These are phyloP conservation scores for Perizoma flavofasciatum DNA, from an alignment of 2,888 invertebrate genomes.

Conservation along the genomic window DNA sequence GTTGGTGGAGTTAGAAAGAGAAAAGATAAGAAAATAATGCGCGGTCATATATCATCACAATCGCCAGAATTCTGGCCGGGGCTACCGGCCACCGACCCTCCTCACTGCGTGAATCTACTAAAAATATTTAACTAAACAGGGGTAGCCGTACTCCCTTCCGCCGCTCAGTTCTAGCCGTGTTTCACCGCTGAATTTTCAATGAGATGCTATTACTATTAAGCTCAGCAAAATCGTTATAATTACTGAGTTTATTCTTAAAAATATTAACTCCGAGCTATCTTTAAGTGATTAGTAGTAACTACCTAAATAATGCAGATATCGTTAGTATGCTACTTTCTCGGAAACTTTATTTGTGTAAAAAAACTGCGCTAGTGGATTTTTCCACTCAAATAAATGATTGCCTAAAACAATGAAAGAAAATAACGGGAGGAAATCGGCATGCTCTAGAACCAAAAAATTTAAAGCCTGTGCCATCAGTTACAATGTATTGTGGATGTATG, in stretches of 20 bases:
- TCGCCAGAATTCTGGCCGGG: slow-evolving; percentile 76
- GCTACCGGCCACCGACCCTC: slow-evolving; percentile 73
- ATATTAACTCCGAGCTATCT: neutral
- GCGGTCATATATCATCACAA: slow-evolving; percentile 82
- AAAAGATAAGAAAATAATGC: slow-evolving; percentile 84
- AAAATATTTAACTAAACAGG: slow-evolving; percentile 69
- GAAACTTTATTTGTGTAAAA: neutral
- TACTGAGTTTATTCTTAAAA: neutral
- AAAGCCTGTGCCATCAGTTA: too few species aligned
- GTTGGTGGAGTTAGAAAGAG: slow-evolving; percentile 79
- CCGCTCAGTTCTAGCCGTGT: slow-evolving; percentile 11
- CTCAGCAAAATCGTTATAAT: neutral
- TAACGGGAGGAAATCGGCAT: too few species aligned
- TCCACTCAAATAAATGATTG: too few species aligned
- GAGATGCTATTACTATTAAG: slow-evolving; percentile 8
- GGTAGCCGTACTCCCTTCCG: slow-evolving; percentile 21
- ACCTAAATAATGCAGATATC: neutral
- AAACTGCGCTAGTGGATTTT: too few species aligned
- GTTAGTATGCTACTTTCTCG: neutral
- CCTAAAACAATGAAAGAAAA: too few species aligned
- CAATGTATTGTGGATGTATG: too few species aligned
- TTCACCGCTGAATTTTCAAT: slow-evolving; percentile 21
- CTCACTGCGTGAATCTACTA: slow-evolving; percentile 68
- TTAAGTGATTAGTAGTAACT: neutral
- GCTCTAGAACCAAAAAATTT: too few species aligned